Percentiles rank a stretch among this genome's conserved stretches.
Evolutionary conservation across 2,113 vertebrate genomes (phyloP).

Genomic region (Epinephelus fuscoguttatus): DNA sequence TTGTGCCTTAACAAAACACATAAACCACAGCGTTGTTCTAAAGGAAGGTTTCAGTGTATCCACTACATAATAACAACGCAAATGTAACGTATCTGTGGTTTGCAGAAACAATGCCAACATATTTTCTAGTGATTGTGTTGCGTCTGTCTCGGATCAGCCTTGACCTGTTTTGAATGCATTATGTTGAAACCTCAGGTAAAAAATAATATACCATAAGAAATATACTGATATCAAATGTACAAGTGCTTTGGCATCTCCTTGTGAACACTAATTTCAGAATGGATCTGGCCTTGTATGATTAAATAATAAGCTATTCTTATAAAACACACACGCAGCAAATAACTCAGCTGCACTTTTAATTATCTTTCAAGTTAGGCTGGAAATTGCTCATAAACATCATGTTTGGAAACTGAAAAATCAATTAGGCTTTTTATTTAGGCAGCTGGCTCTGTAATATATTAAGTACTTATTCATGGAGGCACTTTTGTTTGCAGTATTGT

Average conservation of each 20-base stretch:
- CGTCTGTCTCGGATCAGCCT: neutral
- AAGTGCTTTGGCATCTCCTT: slow-evolving; percentile 1
- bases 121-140: no score
- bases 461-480: slow-evolving; percentile 31
- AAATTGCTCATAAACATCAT: slow-evolving; percentile 53
- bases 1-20: no score
- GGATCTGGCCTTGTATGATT: slow-evolving; percentile 15
- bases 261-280: slow-evolving; percentile 13
- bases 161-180: neutral
- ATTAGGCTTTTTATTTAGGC: slow-evolving; percentile 63
- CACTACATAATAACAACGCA: no score
- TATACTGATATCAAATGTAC: slow-evolving; percentile 9
- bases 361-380: slow-evolving; percentile 43
- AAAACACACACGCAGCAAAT: slow-evolving; percentile 19
- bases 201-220: neutral
- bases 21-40: no score
- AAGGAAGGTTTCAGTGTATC: no score
- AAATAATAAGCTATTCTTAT: slow-evolving; percentile 6
- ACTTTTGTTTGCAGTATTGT: slow-evolving; percentile 57
- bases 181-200: neutral
- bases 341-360: slow-evolving; percentile 43
- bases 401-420: slow-evolving; percentile 58
- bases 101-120: no score
- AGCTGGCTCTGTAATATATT: slow-evolving; percentile 56
- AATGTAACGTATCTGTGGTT: no score